These are phyloP conservation scores for Xenopus tropicalis DNA, from an alignment of 2,113 vertebrate genomes.

Conservation along the genomic window DNA sequence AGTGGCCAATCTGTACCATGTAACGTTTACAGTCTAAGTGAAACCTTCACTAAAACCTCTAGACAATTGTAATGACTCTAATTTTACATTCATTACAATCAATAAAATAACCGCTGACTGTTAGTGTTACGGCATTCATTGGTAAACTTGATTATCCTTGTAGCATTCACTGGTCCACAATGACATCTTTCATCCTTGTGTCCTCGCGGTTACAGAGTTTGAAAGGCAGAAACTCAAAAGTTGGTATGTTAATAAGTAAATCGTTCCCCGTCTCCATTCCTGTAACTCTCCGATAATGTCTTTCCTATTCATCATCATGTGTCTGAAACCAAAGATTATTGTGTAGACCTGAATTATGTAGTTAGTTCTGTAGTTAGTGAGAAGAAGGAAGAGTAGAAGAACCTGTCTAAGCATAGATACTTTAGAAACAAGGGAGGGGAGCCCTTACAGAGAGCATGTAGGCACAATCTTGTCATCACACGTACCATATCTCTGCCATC, in stretches of 20 bases:
- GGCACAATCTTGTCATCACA: no score
- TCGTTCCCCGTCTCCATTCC: conserved; percentile 3
- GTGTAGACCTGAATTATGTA: no score
- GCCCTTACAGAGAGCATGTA: no score
- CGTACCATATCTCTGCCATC: no score
- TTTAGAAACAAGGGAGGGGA: no score
- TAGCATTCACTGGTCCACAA: not conserved
- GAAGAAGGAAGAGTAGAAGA: no score
- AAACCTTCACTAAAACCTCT: no score
- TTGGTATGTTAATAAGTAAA: conserved; percentile 16
- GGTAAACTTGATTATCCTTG: conserved; percentile 13
- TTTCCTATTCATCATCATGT: not conserved
- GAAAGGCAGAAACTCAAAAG: conserved; percentile 23
- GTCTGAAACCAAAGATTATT: no score
- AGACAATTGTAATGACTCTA: conserved; percentile 7
- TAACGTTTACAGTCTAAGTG: no score
- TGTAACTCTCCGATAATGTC: conserved; percentile 13
- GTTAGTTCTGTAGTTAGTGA: no score
- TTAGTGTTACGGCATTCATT: conserved; percentile 1
- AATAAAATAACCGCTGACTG: conserved; percentile 12
- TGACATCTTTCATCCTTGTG: conserved; percentile 9
- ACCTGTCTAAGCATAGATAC: no score
- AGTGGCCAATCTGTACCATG: no score
- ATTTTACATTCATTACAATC: conserved; percentile 31
- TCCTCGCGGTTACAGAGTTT: conserved; percentile 23